Conservation (phyloP, 2,888 invertebrate species). For the Ephialtes manifestator region DNA sequence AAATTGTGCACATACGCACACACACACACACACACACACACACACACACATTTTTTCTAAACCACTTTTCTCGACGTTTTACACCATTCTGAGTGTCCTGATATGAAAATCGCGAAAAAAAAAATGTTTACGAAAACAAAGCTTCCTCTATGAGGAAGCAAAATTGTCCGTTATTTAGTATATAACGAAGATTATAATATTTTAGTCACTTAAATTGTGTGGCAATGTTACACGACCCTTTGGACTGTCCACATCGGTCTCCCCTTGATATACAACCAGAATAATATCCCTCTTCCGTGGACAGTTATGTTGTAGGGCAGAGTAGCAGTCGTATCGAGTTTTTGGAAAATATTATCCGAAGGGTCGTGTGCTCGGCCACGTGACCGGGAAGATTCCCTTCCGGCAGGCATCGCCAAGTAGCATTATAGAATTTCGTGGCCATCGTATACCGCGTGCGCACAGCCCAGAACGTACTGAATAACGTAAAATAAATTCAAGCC, state of each 20-base stretch:
- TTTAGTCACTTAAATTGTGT: neutral
- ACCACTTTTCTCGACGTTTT: no score
- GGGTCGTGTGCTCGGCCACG: conserved; percentile 27
- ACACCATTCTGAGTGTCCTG: no score
- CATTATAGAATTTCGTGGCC: conserved; percentile 24
- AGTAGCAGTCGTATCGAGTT: conserved; percentile 2
- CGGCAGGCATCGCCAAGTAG: conserved; percentile 31
- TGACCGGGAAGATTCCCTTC: conserved; percentile 46
- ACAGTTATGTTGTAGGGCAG: conserved; percentile 19
- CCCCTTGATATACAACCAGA: neutral
- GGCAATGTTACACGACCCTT: neutral
- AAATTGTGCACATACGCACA: no score
- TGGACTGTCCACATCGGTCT: neutral
- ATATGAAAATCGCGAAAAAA: no score
- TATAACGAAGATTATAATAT: neutral
- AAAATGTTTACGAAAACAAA: neutral
- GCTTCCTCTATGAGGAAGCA: no score
- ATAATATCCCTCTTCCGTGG: conserved; percentile 15
- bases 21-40: no score
- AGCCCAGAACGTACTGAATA: conserved; percentile 21
- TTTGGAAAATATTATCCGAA: conserved; percentile 13
- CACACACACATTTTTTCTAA: no score
- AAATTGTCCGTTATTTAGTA: neutral
- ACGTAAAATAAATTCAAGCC: conserved; percentile 30
- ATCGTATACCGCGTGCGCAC: neutral